Base-by-base conservation (phyloP, 2,797 vertebrate genomes). In the Argentina silus region DNA sequence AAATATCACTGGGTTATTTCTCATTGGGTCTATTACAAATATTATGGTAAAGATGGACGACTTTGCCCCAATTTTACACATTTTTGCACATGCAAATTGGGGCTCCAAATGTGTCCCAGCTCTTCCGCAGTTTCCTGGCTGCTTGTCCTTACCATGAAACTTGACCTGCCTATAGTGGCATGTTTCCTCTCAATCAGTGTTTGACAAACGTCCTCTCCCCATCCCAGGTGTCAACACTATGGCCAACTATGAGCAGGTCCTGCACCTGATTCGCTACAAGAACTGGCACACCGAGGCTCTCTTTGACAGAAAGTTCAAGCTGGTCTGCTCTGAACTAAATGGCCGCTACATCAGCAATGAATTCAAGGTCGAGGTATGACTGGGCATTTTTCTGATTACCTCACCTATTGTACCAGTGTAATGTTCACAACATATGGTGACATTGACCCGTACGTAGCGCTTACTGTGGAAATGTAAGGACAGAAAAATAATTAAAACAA, bases 291-390 rank as follows among this genome's bases (percentile, higher is more conserved):
- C 95, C 0, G 92, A 95, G 63, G 91, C 96, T 0, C 92, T 99
- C 73, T 99, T 99, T 1, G 98, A 99, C 92, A 94, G 98, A 60
- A 99, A 96, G 70, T 99, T 99, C 90, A 97, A 96, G 69, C 90
- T 99, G 62, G 90, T 96, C 74, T 99, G 98, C 90, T 99, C 98
- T 0, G 98, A 99, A 74, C 96, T 99, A 60, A 99, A 98, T 4
- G 96, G 98, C 0, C 98, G 98, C 81, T 99, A 99, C 19, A 93
- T 96, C 92, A 99, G 98, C 95, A 99, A 98, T 0, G 96, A 98
- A 66, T 99, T 99, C 81, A 94, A 96, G 79, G 97, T 99, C 57
- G 98, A 99, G 96, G 98, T 99, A 91, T 2, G 93, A 21, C 21
- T 51, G 67, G 65, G 14, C 17, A n/a, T 67, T 65, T 27, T 71